Evolutionary conservation across 2,888 invertebrate species (phyloP).

Genomic region (Synergus japonicus): DNA sequence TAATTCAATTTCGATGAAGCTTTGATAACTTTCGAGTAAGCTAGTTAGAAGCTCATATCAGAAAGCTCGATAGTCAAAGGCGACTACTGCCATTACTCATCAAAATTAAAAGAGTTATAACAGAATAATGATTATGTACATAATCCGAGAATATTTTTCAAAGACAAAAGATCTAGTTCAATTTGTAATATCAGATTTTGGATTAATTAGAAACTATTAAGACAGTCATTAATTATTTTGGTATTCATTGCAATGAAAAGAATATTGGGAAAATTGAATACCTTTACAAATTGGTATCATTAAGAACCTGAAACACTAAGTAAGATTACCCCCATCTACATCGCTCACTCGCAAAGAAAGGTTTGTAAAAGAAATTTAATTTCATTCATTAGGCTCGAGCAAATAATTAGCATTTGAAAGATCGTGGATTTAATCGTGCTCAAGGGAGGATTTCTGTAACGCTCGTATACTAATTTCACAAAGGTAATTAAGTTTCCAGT

Average conservation of each 20-base stretch:
- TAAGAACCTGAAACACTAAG: background rate
- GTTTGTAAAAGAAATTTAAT: slow-evolving; percentile 57
- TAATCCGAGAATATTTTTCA: too few species aligned
- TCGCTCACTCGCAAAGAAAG: background rate
- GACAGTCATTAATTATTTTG: too few species aligned
- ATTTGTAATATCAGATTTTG: too few species aligned
- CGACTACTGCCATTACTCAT: background rate
- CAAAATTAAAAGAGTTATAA: background rate
- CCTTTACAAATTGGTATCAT: too few species aligned
- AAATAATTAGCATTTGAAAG: slow-evolving; percentile 64
- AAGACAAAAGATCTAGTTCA: too few species aligned
- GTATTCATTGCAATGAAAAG: too few species aligned
- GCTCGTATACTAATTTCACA: too few species aligned
- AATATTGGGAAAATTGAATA: too few species aligned
- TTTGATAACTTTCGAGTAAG: slow-evolving; percentile 3
- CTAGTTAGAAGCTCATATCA: background rate
- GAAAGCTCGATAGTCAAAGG: background rate
- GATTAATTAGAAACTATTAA: too few species aligned
- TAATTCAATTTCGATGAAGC: slow-evolving; percentile 2
- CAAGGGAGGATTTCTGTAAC: slow-evolving; percentile 17
- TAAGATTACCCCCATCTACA: background rate
- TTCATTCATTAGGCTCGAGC: slow-evolving; percentile 59
- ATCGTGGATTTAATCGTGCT: slow-evolving; percentile 58
- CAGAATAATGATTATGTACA: too few species aligned
- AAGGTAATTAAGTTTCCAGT: too few species aligned